Base-by-base conservation (phyloP, 1,140 invertebrate species). In the Probaryconus sp. region DNA sequence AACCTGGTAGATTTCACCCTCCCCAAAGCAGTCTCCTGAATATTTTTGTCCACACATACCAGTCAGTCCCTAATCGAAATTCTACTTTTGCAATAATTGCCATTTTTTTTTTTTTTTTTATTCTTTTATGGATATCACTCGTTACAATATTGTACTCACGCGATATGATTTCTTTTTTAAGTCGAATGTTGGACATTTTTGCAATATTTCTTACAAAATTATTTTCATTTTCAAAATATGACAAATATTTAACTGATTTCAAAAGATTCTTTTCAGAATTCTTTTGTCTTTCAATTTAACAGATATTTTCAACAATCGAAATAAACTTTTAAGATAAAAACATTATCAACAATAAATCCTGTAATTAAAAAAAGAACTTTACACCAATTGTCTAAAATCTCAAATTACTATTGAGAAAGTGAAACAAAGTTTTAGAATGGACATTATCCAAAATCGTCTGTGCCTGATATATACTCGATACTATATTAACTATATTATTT, bases 401-500 rank as follows among this genome's bases (percentile, higher is more conserved):
- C 3, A 24, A 24, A 24, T 24, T 24, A 3, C 7, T 24, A 24
- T 35, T 24, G n/a, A n/a, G 14, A 3, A 14, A 38, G 31, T 17
- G n/a, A n/a, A n/a, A 28, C 18, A 31, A 16, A 47, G 14, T 56
- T 63, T 53, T 63, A 21, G 35, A 65, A 51, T 65, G 51, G 68
- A 71, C 48, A 67, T 53, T 21, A 60, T 53, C 40, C 45, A 24
- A 51, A 38, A 50, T 63, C 21, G 31, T 30, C 33, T 11, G 28
- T 37, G 30, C 35, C 28, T 60, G 37, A 61, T 74, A 10, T 30
- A 5, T 51, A 30, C 20, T 45, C 45, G 51, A 28, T 40, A 60
- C 11, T 53, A 28, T 77, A 64, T 40, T 33, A 70, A 51, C 16
- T 77, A 68, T 51, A 68, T 58, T 11, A 42, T 26, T 16, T 58